Conservation (phyloP, 1,140 invertebrate species). For the Heliconius hewitsoni region DNA sequence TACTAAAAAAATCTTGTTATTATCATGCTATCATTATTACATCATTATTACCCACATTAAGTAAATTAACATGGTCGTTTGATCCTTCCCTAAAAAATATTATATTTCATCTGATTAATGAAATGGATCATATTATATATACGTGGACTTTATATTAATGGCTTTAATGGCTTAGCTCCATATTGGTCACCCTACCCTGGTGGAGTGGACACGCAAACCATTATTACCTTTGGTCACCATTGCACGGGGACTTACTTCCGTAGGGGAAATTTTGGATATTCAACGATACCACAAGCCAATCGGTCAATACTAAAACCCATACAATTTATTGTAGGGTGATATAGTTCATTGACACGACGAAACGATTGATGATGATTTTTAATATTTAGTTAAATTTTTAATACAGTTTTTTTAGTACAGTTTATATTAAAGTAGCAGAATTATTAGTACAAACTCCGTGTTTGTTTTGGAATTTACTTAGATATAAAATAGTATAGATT, state of each 20-base stretch:
- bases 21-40: background rate
- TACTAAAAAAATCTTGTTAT: background rate
- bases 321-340: constrained; percentile 35
- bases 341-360: constrained; percentile 43
- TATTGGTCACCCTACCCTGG: constrained; percentile 37
- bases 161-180: constrained; percentile 30
- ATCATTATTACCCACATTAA: background rate
- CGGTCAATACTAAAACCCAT: constrained; percentile 45
- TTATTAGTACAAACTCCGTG: no score
- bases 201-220: constrained; percentile 40
- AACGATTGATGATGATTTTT: background rate
- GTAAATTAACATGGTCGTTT: constrained; percentile 1
- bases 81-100: constrained; percentile 20
- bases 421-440: no score
- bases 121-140: constrained; percentile 28
- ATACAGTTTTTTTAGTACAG: background rate
- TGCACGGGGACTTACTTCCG: constrained; percentile 48
- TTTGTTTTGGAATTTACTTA: no score
- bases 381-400: background rate
- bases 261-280: constrained; percentile 45
- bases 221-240: constrained; percentile 25
- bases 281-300: constrained; percentile 51
- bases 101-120: constrained; percentile 32
- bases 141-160: constrained; percentile 24
- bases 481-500: no score